Percentiles rank a stretch among this genome's conserved stretches.
Evolutionary conservation across 2,888 invertebrate genomes (phyloP).

Genomic region (Podabrus alpinus): DNA sequence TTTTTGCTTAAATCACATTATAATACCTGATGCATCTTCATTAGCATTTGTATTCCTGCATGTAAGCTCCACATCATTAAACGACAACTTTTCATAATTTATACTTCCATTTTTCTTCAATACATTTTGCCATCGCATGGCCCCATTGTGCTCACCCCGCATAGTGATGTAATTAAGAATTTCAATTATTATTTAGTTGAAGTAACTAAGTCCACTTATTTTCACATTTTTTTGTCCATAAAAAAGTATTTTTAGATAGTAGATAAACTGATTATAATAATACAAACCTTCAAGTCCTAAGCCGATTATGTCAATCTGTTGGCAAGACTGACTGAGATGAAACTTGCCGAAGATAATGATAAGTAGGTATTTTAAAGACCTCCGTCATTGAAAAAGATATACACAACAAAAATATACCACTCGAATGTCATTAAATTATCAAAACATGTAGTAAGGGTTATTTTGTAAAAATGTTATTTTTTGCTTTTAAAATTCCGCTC

Average conservation of each 20-base stretch:
- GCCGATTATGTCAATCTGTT: conserved; percentile 33
- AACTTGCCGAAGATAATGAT: conserved; percentile 27
- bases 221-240: neutral
- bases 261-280: conserved; percentile 32
- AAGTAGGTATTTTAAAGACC: conserved; percentile 23
- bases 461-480: neutral
- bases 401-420: neutral
- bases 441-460: neutral
- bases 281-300: conserved; percentile 24
- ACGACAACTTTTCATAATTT: neutral
- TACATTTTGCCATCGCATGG: no score
- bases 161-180: neutral
- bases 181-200: neutral
- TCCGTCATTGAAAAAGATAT: conserved; percentile 13
- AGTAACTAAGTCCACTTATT: conserved; percentile 3
- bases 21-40: neutral
- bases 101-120: no score
- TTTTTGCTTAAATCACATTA: neutral
- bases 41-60: neutral
- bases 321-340: conserved; percentile 24
- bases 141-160: no score
- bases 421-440: neutral
- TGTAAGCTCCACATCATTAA: neutral
- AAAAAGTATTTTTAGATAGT: conserved; percentile 15
- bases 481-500: no score